Evolutionary conservation across 2,888 invertebrate genomes (phyloP).

Genomic region (Druceiella hillmani): DNA sequence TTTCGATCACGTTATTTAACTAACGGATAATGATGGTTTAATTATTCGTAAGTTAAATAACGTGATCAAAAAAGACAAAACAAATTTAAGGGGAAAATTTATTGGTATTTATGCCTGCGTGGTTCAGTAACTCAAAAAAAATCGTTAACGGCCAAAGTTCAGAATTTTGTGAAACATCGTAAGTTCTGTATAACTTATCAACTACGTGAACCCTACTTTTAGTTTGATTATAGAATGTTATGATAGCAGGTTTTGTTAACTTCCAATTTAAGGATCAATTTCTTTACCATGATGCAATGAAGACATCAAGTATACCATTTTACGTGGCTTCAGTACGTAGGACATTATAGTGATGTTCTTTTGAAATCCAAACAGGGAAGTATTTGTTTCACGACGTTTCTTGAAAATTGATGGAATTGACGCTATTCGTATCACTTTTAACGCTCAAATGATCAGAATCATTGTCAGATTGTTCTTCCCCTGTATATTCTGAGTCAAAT

Average conservation of each 20-base stretch:
- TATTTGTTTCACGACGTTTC: not conserved
- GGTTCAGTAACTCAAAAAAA: not conserved
- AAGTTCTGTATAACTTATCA: not conserved
- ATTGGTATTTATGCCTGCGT: too few species aligned
- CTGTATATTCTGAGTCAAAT: too few species aligned
- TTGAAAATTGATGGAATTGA: not conserved
- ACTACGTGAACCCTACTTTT: not conserved
- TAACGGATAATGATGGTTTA: not conserved
- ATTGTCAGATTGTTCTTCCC: too few species aligned
- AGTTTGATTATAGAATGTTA: not conserved
- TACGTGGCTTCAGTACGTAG: not conserved
- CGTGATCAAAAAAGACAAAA: too few species aligned
- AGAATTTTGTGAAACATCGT: not conserved
- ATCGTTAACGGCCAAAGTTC: not conserved
- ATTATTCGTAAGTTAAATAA: too few species aligned
- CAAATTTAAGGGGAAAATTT: too few species aligned
- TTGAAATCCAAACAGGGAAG: not conserved
- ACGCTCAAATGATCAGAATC: conserved; percentile 21
- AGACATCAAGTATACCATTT: not conserved
- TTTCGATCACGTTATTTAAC: not conserved
- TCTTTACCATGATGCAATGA: not conserved
- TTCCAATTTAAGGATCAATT: not conserved
- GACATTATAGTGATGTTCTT: not conserved
- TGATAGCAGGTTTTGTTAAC: not conserved
- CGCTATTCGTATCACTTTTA: conserved; percentile 19